These are phyloP conservation scores for Chaunax sp. DNA, from an alignment of 2,797 vertebrate species.

Conservation along the genomic window DNA sequence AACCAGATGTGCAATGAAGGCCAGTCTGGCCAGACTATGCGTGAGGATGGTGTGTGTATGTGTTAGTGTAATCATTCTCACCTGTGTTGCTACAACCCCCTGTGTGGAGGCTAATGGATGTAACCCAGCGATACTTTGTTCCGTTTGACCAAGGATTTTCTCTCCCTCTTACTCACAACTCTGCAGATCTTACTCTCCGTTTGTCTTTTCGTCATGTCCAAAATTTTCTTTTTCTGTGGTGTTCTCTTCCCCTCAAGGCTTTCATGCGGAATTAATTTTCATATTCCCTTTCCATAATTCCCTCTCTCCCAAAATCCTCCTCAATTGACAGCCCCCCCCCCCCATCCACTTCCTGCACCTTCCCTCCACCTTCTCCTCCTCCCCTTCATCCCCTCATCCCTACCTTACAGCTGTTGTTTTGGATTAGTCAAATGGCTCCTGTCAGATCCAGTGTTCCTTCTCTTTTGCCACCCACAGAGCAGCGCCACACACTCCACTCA, in stretches of 20 bases:
- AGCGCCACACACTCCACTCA: constrained; percentile 45
- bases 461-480: constrained; percentile 83
- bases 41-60: constrained; percentile 43
- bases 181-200: constrained; percentile 34
- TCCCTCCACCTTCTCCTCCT: constrained; percentile 6
- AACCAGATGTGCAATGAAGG: constrained; percentile 87
- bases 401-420: constrained; percentile 88
- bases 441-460: constrained; percentile 84
- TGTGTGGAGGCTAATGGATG: constrained; percentile 68
- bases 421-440: constrained; percentile 87
- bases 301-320: constrained; percentile 39
- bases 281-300: constrained; percentile 60
- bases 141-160: too few species aligned
- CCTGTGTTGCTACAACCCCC: constrained; percentile 61
- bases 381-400: constrained; percentile 47
- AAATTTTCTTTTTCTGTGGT: constrained; percentile 51
- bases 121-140: constrained; percentile 32
- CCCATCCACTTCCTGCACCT: constrained; percentile 18
- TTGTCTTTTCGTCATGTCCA: constrained; percentile 36
- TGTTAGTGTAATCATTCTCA: constrained; percentile 78
- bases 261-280: constrained; percentile 72
- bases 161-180: constrained; percentile 20
- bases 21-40: constrained; percentile 44
- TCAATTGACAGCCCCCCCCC: constrained; percentile 38
- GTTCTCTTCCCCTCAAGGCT: constrained; percentile 48